Conservation (phyloP, 2,888 invertebrate species). For the Chorisops tibialis region DNA sequence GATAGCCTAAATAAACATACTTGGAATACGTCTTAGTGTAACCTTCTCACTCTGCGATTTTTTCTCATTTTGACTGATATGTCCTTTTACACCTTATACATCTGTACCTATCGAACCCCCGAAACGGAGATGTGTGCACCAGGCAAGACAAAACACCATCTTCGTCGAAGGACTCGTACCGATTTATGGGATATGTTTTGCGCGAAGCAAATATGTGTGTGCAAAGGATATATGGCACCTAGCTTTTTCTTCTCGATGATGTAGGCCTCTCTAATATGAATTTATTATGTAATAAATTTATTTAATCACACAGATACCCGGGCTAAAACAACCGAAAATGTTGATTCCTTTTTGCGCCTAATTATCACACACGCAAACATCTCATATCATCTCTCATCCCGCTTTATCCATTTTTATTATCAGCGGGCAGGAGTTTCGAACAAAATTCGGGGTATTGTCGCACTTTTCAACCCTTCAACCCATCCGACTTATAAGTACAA, state of each 20-base stretch:
- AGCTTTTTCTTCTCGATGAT: constrained; percentile 3
- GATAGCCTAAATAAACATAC: constrained; percentile 32
- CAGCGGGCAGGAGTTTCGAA: not conserved
- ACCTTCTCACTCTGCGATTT: not conserved
- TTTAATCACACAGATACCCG: constrained; percentile 32
- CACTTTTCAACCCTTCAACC: not conserved
- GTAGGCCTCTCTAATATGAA: constrained; percentile 32
- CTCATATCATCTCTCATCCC: constrained; percentile 4
- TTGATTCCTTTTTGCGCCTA: constrained; percentile 29
- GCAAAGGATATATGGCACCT: not conserved
- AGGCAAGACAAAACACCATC: too few species aligned
- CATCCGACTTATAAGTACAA: not conserved
- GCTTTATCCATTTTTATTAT: not conserved
- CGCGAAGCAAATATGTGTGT: constrained; percentile 11
- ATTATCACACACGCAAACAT: constrained; percentile 32
- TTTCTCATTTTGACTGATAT: too few species aligned
- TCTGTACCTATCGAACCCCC: not conserved
- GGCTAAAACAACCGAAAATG: constrained; percentile 16
- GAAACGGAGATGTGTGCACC: not conserved
- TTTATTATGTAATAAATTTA: constrained; percentile 36
- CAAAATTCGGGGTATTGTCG: not conserved
- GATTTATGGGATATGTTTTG: constrained; percentile 16
- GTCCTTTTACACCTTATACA: too few species aligned
- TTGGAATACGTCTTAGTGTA: not conserved
- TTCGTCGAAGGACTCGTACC: constrained; percentile 2